Conservation (phyloP, 2,797 vertebrate species). For the Enteromius argenteus region DNA sequence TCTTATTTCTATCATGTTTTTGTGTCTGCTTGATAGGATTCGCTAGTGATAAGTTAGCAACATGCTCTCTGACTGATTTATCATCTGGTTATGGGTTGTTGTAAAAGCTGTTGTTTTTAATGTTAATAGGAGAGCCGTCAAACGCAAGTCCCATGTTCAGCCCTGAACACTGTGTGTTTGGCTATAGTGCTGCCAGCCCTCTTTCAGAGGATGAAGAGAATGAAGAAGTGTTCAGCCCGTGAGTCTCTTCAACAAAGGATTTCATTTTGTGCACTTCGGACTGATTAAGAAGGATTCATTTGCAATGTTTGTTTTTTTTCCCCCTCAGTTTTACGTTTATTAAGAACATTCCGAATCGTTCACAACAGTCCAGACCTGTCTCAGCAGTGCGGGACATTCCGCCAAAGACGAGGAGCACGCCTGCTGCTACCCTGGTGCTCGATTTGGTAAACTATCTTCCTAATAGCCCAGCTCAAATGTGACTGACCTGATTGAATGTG, state of each 20-base stretch:
- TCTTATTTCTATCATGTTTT: too few species aligned
- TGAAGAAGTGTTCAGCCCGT: constrained; percentile 79
- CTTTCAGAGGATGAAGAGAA: constrained; percentile 75
- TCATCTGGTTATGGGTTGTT: not conserved
- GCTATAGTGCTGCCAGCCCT: constrained; percentile 73
- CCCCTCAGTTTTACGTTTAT: constrained; percentile 74
- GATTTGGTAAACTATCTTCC: constrained; percentile 78
- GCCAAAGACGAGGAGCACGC: constrained; percentile 78
- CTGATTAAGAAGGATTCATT: not conserved
- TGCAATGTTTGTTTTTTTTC: not conserved
- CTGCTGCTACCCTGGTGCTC: constrained; percentile 78
- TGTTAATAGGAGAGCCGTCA: constrained; percentile 67
- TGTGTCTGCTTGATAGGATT: not conserved
- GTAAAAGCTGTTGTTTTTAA: not conserved
- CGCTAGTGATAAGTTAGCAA: not conserved
- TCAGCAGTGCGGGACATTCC: constrained; percentile 70
- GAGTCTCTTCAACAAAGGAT: constrained; percentile 59
- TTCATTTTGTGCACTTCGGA: not conserved
- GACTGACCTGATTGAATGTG: not conserved
- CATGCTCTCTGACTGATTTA: not conserved
- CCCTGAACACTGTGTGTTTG: constrained; percentile 79
- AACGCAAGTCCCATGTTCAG: constrained; percentile 69
- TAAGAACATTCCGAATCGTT: constrained; percentile 74
- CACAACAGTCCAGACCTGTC: constrained; percentile 64
- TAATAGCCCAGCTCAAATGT: not conserved